A percentile compares a stretch with the other conserved stretches of the same genome.
Conservation (phyloP, 2,797 vertebrate genomes). For the Lacerta agilis region DNA sequence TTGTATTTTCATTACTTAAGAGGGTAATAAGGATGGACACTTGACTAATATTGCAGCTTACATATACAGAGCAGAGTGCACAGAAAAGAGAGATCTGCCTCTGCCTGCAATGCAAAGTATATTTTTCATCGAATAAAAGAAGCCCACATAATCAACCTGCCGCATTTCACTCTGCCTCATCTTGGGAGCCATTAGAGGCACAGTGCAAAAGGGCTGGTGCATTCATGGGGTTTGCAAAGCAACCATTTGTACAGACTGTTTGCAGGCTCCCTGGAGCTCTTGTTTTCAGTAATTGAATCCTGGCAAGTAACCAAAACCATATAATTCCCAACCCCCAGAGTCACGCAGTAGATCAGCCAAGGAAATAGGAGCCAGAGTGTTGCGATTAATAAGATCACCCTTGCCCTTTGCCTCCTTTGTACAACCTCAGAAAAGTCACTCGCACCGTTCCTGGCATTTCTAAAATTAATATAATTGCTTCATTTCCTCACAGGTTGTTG, state of each 20-base stretch:
- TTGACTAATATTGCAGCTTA: background rate
- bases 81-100: background rate
- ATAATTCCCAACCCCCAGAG: constrained; percentile 11
- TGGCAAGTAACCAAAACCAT: constrained; percentile 15
- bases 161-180: background rate
- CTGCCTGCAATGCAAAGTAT: background rate
- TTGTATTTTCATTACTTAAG: background rate
- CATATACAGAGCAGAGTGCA: background rate
- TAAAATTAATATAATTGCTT: constrained; percentile 24
- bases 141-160: background rate
- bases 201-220: background rate
- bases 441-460: constrained; percentile 7
- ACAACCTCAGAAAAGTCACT: background rate
- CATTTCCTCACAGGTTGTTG: constrained; percentile 5
- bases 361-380: background rate
- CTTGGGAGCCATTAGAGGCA: background rate
- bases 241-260: background rate
- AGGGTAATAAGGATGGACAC: no score
- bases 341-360: constrained; percentile 6
- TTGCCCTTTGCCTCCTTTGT: background rate
- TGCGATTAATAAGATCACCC: background rate
- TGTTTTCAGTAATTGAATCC: constrained; percentile 6
- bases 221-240: background rate
- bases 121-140: background rate
- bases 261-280: background rate